Base-by-base conservation (phyloP, 2,888 invertebrate species). In the Drosophila testacea region DNA sequence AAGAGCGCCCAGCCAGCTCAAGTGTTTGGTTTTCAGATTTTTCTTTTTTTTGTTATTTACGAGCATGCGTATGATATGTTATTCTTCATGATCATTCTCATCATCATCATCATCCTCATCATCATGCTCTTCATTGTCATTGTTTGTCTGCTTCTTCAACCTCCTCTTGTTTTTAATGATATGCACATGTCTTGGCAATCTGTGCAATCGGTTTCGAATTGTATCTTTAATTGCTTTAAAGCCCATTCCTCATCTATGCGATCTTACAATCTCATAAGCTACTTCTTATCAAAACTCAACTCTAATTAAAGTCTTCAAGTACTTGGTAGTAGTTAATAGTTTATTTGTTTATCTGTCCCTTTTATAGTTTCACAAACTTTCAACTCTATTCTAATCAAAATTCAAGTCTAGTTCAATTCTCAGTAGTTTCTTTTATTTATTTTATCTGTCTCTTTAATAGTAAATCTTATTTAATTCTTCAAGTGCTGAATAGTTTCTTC, bases 161-260 rank as follows among this genome's bases (percentile, higher is more conserved):
- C 6, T 36, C 7, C 28, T 51, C 13, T 13, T 46, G 42, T 39
- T 52, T 47, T 64, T 79, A 76, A 79, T 77, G 79, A 77, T 77
- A 79, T 65, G 77, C 64, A 79, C 52, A 72, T 69, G 73, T 63
- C 50, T 44, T 32, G 63, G 73, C 78, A 77, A 77, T 75, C 79
- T 68, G 74, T 74, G 76, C 67, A 64, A 50, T 50, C 50, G 50
- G 34, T 36, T 50, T 27, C 7, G n/a, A 22, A 50, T 52, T 39
- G 52, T 52, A 52, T 52, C 28, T 52, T 28, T 54, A 54, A 54
- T 54, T 39, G 54, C 41, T 54, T 54, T 41, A 41, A 16, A 28
- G 54, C 41, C 41, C 54, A 54, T 54, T n/a, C 30, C 10, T 54
- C 41, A 54, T 54, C 28, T 28, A 9, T 7, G 28, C 28, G 38